phyloP scores from a whole-genome alignment of 2,888 invertebrate species.

The Spodoptera picta region DNA sequence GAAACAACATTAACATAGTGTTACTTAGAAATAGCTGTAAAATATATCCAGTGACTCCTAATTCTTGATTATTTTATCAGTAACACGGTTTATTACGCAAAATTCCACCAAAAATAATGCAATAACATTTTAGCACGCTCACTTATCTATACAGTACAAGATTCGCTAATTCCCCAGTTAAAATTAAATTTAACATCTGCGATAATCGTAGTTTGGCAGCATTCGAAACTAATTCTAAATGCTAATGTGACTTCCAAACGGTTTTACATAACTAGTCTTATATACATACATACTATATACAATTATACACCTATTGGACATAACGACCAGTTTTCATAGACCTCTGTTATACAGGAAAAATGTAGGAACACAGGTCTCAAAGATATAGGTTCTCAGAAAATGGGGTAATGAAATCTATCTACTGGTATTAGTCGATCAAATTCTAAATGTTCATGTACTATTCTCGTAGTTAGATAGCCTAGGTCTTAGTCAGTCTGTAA shows the following conservation, averaged over 20 bases:
- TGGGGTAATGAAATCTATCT: constrained; percentile 30
- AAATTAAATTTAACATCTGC: constrained; percentile 33
- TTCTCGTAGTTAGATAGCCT: constrained; percentile 10
- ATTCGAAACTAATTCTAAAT: constrained; percentile 31
- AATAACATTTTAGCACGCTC: constrained; percentile 7
- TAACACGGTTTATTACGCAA: not conserved
- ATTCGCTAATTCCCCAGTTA: constrained; percentile 27
- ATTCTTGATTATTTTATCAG: not conserved
- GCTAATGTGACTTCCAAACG: constrained; percentile 44
- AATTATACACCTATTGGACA: constrained; percentile 13
- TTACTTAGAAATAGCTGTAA: no score
- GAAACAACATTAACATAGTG: not conserved
- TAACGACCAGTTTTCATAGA: not conserved
- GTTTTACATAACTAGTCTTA: constrained; percentile 28
- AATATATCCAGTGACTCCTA: no score
- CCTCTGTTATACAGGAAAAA: not conserved
- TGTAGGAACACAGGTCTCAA: not conserved
- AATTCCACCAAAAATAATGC: constrained; percentile 6
- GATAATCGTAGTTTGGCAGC: constrained; percentile 48
- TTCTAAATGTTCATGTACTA: constrained; percentile 14
- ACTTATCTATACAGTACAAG: constrained; percentile 4
- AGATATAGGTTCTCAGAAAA: not conserved
- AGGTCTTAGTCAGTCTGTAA: not conserved
- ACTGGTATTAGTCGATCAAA: constrained; percentile 10
- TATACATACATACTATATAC: constrained; percentile 17